A percentile compares a stretch with the other conserved stretches of the same genome.
These are phyloP conservation scores for Sebastes aleutianus DNA, from an alignment of 2,797 vertebrate species.

Conservation along the genomic window DNA sequence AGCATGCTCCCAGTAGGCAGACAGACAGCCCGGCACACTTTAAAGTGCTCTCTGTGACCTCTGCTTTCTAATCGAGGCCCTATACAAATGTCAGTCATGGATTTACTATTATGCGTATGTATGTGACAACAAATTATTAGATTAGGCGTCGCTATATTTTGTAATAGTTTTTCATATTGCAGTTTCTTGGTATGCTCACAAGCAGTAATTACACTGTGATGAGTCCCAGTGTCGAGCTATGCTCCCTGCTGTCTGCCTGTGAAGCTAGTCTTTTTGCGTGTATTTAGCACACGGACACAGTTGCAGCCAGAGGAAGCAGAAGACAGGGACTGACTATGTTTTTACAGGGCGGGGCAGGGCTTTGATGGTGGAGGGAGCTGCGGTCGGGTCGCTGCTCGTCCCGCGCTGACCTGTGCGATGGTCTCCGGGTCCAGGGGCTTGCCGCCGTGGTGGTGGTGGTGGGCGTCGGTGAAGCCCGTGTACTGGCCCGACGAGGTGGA, in stretches of 20 bases:
- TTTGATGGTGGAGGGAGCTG: constrained; percentile 80
- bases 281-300: constrained; percentile 68
- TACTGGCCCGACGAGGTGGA: constrained; percentile 98
- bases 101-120: not conserved
- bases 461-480: constrained; percentile 87
- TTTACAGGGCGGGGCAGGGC: constrained; percentile 83
- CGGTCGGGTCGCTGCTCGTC: constrained; percentile 78
- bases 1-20: constrained; percentile 58
- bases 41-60: constrained; percentile 47
- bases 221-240: constrained; percentile 31
- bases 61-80: constrained; percentile 15
- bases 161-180: not conserved
- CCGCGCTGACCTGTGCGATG: constrained; percentile 96
- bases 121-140: not conserved
- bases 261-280: constrained; percentile 55
- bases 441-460: constrained; percentile 84
- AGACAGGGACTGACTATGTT: constrained; percentile 78
- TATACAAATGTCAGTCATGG: not conserved
- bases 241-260: constrained; percentile 70
- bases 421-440: constrained; percentile 97
- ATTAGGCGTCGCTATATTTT: not conserved
- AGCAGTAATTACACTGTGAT: not conserved
- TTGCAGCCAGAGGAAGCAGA: constrained; percentile 79
- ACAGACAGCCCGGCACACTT: constrained; percentile 60
- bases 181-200: not conserved